These are phyloP conservation scores for Nebria salina DNA, from an alignment of 2,888 invertebrate species.

Conservation along the genomic window DNA sequence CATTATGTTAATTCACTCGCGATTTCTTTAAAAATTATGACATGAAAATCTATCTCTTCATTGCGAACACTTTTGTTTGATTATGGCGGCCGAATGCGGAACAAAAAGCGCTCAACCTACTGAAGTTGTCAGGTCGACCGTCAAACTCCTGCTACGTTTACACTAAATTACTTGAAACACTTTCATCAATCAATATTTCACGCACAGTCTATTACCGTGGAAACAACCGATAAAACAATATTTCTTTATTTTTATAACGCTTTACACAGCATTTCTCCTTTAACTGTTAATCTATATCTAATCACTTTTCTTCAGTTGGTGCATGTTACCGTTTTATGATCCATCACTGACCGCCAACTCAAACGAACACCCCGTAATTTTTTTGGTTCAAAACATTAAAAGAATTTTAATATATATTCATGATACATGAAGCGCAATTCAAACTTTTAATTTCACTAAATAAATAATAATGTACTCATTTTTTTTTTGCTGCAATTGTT, in stretches of 20 bases:
- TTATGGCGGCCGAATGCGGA: slow-evolving; percentile 74
- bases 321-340: too few species aligned
- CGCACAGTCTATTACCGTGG: neutral
- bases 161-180: slow-evolving; percentile 19
- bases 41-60: slow-evolving; percentile 69
- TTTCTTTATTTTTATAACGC: neutral
- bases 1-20: slow-evolving; percentile 66
- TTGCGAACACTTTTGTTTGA: slow-evolving; percentile 73
- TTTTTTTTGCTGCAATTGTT: too few species aligned
- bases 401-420: too few species aligned
- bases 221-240: neutral
- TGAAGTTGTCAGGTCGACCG: slow-evolving; percentile 47
- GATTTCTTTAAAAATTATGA: slow-evolving; percentile 47
- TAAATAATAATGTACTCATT: too few species aligned
- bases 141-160: slow-evolving; percentile 32
- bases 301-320: too few species aligned
- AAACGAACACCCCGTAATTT: too few species aligned
- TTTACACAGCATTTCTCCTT: slow-evolving; percentile 21
- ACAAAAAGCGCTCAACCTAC: slow-evolving; percentile 51
- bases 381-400: too few species aligned
- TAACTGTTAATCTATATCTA: neutral
- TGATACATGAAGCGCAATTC: too few species aligned
- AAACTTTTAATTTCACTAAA: too few species aligned
- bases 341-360: too few species aligned
- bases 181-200: neutral